Conservation (phyloP, 2,888 invertebrate genomes). For the Caradrina kadenii region DNA sequence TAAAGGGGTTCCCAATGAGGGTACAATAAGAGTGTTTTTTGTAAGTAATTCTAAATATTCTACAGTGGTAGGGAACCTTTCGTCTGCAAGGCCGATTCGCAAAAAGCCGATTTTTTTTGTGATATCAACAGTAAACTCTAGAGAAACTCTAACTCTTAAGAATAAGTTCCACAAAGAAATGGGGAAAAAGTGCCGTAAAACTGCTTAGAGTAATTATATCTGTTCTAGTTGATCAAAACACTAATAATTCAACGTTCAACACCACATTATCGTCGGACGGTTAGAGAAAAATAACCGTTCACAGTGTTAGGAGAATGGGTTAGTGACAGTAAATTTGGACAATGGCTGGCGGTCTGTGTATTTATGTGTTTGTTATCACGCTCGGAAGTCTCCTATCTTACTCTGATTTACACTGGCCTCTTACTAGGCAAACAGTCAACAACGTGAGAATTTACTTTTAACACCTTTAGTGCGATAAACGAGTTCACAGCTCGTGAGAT, state of each 20-base stretch:
- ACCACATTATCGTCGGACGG: constrained; percentile 60
- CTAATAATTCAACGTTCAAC: constrained; percentile 57
- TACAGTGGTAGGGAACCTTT: too few species aligned
- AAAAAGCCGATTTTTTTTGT: not conserved
- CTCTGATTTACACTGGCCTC: constrained; percentile 82
- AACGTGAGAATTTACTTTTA: constrained; percentile 78
- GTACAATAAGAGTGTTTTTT: too few species aligned
- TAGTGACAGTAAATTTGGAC: constrained; percentile 82
- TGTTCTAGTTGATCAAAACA: constrained; percentile 57
- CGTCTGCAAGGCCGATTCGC: too few species aligned
- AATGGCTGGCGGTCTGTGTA: constrained; percentile 82
- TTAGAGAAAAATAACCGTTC: constrained; percentile 75
- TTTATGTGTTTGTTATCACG: constrained; percentile 88
- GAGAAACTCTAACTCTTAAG: too few species aligned
- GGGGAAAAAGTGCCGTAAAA: not conserved
- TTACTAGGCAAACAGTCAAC: constrained; percentile 81
- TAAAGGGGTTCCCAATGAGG: too few species aligned
- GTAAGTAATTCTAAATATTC: too few species aligned
- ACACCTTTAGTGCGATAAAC: constrained; percentile 76
- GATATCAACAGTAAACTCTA: constrained; percentile 3
- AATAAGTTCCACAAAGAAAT: constrained; percentile 3
- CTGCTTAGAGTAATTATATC: constrained; percentile 46
- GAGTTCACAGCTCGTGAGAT: constrained; percentile 70
- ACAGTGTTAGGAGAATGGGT: constrained; percentile 74
- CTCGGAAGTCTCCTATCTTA: constrained; percentile 82